phyloP scores from a whole-genome alignment of 92 coral and sea anemone genomes.

The Actinostola sp. region DNA sequence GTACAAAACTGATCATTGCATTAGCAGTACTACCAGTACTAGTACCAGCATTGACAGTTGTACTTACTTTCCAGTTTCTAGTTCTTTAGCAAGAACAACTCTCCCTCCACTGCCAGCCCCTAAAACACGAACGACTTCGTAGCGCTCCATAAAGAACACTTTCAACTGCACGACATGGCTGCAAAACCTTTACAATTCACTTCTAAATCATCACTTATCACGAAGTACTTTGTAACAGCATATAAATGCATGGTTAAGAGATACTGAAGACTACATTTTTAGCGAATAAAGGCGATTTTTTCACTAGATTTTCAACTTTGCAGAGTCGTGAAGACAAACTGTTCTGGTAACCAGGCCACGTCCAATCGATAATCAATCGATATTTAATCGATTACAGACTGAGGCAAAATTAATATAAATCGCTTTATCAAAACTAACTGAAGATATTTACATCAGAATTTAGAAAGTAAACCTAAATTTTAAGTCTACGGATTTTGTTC shows the following conservation, averaged over 20 bases:
- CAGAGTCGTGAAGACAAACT: slow-evolving; percentile 11
- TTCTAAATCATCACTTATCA: not conserved
- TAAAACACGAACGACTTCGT: slow-evolving; percentile 67
- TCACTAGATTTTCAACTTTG: not conserved
- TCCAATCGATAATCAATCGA: slow-evolving; percentile 29
- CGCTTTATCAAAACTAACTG: no score
- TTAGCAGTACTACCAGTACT: no score
- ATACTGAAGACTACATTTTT: not conserved
- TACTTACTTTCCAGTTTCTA: slow-evolving; percentile 71
- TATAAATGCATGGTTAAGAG: not conserved
- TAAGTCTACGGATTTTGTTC: no score
- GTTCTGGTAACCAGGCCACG: slow-evolving; percentile 41
- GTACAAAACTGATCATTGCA: no score
- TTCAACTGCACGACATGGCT: not conserved
- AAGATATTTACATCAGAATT: no score
- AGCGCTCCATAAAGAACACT: slow-evolving; percentile 68
- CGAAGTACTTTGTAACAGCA: not conserved
- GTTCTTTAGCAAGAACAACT: slow-evolving; percentile 82
- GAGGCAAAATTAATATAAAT: no score
- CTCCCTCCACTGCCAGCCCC: slow-evolving; percentile 92
- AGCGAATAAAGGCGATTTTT: no score
- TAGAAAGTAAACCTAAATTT: no score
- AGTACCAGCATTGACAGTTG: no score
- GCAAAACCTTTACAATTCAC: not conserved
- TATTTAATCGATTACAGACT: slow-evolving; percentile 37